These are phyloP conservation scores for Cryptotermes secundus DNA, from an alignment of 1,140 invertebrate species.

Conservation along the genomic window DNA sequence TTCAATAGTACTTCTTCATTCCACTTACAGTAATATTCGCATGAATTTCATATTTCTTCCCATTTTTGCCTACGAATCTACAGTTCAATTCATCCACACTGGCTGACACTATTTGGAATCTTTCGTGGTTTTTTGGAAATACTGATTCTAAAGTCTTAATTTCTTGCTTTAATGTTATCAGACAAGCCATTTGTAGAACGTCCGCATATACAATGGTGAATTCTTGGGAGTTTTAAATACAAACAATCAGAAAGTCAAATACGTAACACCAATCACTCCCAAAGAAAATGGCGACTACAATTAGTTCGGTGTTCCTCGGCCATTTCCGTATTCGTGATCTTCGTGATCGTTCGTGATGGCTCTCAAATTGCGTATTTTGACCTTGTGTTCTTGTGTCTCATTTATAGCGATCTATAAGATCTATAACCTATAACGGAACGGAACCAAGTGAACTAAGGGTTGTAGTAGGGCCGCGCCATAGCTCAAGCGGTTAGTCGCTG, in stretches of 20 bases:
- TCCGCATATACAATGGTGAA: conserved; percentile 33
- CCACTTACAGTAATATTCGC: conserved; percentile 95
- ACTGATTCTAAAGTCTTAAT: conserved; percentile 93
- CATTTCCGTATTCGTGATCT: conserved; percentile 36
- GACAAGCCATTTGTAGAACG: conserved; percentile 84
- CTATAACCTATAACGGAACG: no score
- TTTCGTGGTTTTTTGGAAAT: conserved; percentile 93
- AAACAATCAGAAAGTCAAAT: conserved; percentile 39
- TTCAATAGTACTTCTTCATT: conserved; percentile 7
- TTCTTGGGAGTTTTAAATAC: conserved; percentile 23
- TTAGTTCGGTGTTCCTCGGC: conserved; percentile 40
- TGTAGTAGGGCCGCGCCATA: no score
- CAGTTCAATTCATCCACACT: conserved; percentile 98
- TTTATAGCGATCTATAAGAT: no score
- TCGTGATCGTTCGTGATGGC: conserved; percentile 20
- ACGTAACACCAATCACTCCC: conserved; percentile 43
- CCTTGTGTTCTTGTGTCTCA: no score
- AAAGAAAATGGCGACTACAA: conserved; percentile 46
- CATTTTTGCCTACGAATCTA: conserved; percentile 92
- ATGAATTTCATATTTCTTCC: conserved; percentile 94
- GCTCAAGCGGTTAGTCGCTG: no score
- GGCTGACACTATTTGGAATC: conserved; percentile 95
- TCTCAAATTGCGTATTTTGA: background rate
- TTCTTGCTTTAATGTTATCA: conserved; percentile 96
- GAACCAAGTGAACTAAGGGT: no score